Percentiles rank a stretch among this genome's conserved stretches.
Evolutionary conservation across 2,888 invertebrate genomes (phyloP).

Genomic region (Strigamia maritima): DNA sequence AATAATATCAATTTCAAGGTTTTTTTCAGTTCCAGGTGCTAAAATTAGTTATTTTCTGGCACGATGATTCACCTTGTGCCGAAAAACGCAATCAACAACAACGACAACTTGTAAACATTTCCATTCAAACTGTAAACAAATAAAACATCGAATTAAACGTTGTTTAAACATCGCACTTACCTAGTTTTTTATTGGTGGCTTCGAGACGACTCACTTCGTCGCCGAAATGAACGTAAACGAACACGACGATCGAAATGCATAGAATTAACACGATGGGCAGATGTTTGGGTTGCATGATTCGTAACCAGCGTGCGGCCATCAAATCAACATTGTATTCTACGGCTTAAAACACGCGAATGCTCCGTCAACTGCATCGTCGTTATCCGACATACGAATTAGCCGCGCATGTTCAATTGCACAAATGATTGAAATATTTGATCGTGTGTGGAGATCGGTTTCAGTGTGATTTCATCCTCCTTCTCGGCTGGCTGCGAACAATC

Average conservation of each 20-base stretch:
- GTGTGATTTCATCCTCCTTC: background rate
- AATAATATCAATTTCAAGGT: no score
- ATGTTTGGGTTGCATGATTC: slow-evolving; percentile 34
- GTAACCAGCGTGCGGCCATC: slow-evolving; percentile 12
- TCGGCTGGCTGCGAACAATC: background rate
- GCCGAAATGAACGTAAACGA: slow-evolving; percentile 35
- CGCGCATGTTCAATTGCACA: background rate
- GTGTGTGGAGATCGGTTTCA: no score
- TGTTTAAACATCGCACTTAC: background rate
- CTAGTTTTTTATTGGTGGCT: slow-evolving; percentile 31
- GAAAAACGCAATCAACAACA: background rate
- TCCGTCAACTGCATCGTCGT: no score
- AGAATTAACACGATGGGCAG: background rate
- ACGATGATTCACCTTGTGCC: no score
- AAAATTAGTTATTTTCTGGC: no score
- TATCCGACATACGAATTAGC: no score
- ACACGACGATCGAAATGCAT: background rate
- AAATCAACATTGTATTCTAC: background rate
- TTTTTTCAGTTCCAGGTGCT: no score
- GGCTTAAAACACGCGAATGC: no score
- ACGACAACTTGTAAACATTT: no score
- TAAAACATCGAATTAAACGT: background rate
- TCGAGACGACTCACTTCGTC: slow-evolving; percentile 8
- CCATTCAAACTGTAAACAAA: background rate
- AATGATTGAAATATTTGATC: background rate